A percentile compares a stretch with the other conserved stretches of the same genome.
Evolutionary conservation across 2,888 invertebrate genomes (phyloP).

Genomic region (Drosophila fulvimacula): DNA sequence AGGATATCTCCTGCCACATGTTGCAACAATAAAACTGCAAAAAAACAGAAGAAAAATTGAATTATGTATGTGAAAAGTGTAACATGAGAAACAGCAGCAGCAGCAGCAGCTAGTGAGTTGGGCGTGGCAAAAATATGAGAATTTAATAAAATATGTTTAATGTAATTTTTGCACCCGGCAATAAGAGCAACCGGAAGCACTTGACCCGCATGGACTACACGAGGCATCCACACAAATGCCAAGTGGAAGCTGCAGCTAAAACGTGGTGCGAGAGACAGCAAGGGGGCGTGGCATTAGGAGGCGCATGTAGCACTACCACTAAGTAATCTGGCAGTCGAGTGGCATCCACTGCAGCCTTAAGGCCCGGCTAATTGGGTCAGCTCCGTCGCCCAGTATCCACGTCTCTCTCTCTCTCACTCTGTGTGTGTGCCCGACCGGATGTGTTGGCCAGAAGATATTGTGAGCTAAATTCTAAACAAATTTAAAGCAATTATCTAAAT

Average conservation of each 20-base stretch:
- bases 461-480: conserved; percentile 54
- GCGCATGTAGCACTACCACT: conserved; percentile 4
- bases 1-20: conserved; percentile 27
- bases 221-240: conserved; percentile 47
- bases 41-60: conserved; percentile 42
- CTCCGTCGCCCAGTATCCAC: neutral
- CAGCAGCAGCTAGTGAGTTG: conserved; percentile 13
- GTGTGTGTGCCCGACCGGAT: conserved; percentile 35
- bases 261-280: neutral
- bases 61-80: conserved; percentile 64
- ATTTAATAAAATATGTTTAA: conserved; percentile 78
- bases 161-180: conserved; percentile 57
- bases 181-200: conserved; percentile 51
- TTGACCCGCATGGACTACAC: conserved; percentile 39
- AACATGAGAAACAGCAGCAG: conserved; percentile 39
- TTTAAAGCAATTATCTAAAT: conserved; percentile 57
- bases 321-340: conserved; percentile 44
- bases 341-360: conserved; percentile 39
- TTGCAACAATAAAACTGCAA: conserved; percentile 34
- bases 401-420: neutral
- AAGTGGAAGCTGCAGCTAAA: conserved; percentile 30
- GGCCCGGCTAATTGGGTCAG: conserved; percentile 68
- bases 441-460: conserved; percentile 51
- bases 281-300: conserved; percentile 1
- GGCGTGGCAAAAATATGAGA: conserved; percentile 51